Evolutionary conservation across 2,113 vertebrate genomes (phyloP).

Genomic region (Probosciger aterrimus): DNA sequence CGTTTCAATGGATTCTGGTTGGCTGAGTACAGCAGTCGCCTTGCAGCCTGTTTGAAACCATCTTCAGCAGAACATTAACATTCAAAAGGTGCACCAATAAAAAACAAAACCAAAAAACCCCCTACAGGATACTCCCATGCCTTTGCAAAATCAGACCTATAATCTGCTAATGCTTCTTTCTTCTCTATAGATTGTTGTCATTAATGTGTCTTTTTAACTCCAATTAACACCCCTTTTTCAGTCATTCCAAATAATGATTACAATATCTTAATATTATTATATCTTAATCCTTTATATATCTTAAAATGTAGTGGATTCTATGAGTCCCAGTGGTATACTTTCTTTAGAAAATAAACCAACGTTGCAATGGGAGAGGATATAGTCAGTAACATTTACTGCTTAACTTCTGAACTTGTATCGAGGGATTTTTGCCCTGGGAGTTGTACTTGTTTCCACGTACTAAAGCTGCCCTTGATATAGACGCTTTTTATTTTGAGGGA

Average conservation of each 20-base stretch:
- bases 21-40: slow-evolving; percentile 34
- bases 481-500: background rate
- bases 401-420: background rate
- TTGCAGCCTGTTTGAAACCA: slow-evolving; percentile 40
- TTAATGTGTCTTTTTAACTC: background rate
- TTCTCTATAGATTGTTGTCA: slow-evolving; percentile 11
- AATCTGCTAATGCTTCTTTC: background rate
- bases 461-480: background rate
- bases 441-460: background rate
- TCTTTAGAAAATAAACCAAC: background rate
- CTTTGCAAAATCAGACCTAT: slow-evolving; percentile 34
- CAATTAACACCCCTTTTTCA: slow-evolving; percentile 14
- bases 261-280: background rate
- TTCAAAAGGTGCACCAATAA: slow-evolving; percentile 9
- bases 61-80: slow-evolving; percentile 60
- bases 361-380: background rate
- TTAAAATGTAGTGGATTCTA: background rate
- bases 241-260: slow-evolving; percentile 13
- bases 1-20: slow-evolving; percentile 50
- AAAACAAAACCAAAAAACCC: background rate
- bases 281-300: background rate
- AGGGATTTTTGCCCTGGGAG: background rate
- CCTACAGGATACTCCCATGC: slow-evolving; percentile 15
- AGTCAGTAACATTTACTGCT: background rate
- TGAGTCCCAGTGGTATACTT: background rate